phyloP scores from a whole-genome alignment of 2,797 vertebrate species.

The Uromys caudimaculatus region DNA sequence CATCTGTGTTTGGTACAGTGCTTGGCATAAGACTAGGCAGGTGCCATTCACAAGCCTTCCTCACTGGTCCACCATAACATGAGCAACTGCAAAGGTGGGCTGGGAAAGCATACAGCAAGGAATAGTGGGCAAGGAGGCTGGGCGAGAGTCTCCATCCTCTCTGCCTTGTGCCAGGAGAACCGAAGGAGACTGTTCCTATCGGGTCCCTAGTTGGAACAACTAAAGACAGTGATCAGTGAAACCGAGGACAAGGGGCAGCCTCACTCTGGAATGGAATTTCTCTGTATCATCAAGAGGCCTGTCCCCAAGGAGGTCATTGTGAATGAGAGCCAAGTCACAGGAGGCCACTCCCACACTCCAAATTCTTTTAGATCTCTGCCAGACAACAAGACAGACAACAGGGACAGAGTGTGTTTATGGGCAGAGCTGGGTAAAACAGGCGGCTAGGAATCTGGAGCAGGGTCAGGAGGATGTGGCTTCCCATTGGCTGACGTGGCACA shows the following conservation, averaged over 20 bases:
- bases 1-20: rapidly evolving
- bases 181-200: not conserved
- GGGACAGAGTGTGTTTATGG: not conserved
- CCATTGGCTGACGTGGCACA: rapidly evolving
- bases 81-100: rapidly evolving
- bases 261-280: not conserved
- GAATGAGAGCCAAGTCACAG: not conserved
- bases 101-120: not conserved
- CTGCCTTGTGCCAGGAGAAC: not conserved
- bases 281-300: not conserved
- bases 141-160: not conserved
- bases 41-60: not conserved
- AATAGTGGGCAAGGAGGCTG: not conserved
- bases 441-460: conserved; percentile 1
- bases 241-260: not conserved
- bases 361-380: not conserved
- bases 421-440: not conserved
- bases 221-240: not conserved
- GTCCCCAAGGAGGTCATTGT: not conserved
- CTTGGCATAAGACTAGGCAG: not conserved
- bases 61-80: not conserved
- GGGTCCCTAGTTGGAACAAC: not conserved
- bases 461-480: not conserved
- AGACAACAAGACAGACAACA: not conserved
- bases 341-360: not conserved